These are phyloP conservation scores for Martes martes DNA, from an alignment of 2,113 vertebrate genomes.

Conservation along the genomic window DNA sequence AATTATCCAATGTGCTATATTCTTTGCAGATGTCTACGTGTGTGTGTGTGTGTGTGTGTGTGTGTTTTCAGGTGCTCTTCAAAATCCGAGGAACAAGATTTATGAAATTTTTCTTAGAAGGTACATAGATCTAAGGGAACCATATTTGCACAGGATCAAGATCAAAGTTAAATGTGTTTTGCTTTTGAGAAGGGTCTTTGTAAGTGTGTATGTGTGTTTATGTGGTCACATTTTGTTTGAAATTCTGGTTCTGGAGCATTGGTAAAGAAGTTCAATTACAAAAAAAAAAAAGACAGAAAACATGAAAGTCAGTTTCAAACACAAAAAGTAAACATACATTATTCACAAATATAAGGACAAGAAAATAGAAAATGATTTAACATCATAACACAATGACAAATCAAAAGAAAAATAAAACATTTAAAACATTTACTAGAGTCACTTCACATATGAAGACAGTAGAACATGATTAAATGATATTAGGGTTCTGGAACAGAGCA, in stretches of 20 bases:
- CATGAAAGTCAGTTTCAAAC: not conserved
- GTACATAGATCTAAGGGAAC: not conserved
- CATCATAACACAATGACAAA: not conserved
- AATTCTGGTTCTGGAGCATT: not conserved
- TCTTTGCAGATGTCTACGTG: not conserved
- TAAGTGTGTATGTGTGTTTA: not conserved
- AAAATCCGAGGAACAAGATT: not conserved
- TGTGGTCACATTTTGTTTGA: not conserved
- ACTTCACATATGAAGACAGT: not conserved
- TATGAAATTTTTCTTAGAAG: constrained; percentile 11
- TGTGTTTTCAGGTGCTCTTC: not conserved
- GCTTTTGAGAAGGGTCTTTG: not conserved
- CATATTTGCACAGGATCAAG: not conserved
- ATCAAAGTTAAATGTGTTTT: not conserved
- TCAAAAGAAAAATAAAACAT: not conserved
- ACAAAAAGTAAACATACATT: not conserved
- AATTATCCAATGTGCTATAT: not conserved
- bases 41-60: not conserved
- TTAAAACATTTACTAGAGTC: not conserved
- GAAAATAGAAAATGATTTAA: not conserved
- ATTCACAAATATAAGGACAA: not conserved
- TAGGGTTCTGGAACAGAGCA: not conserved
- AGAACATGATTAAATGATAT: not conserved
- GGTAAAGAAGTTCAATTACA: not conserved
- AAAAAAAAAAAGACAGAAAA: not conserved